These are phyloP conservation scores for Hydroisotoma schaefferi DNA, from an alignment of 2,888 invertebrate genomes.

Conservation along the genomic window DNA sequence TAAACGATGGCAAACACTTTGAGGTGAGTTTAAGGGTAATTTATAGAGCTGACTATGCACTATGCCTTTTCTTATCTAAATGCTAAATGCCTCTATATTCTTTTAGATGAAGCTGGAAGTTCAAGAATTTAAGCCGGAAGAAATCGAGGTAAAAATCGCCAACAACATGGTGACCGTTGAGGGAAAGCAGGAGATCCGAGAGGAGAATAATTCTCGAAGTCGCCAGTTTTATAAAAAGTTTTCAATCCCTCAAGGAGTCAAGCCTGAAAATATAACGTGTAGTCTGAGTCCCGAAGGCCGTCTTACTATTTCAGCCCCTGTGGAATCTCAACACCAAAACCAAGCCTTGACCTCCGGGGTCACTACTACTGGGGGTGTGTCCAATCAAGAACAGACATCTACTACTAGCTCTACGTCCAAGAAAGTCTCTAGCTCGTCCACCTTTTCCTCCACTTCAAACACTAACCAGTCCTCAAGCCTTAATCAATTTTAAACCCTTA, in stretches of 20 bases:
- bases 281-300: not conserved
- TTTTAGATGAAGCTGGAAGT: slow-evolving; percentile 6
- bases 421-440: slow-evolving; percentile 9
- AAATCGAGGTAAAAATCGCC: slow-evolving; percentile 1
- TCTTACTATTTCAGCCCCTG: slow-evolving; percentile 3
- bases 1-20: slow-evolving; percentile 5
- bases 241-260: not conserved
- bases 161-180: slow-evolving; percentile 3
- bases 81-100: not conserved
- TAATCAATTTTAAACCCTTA: too few relatives aligned
- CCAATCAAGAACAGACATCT: not conserved
- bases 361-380: not conserved
- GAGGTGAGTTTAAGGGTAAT: not conserved
- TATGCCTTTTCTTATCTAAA: slow-evolving; percentile 1
- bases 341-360: not conserved
- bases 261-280: slow-evolving; percentile 1
- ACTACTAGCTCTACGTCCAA: not conserved
- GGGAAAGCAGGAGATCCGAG: slow-evolving; percentile 4
- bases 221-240: slow-evolving; percentile 1
- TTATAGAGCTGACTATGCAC: not conserved
- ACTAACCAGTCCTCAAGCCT: not conserved
- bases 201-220: slow-evolving; percentile 6
- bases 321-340: not conserved
- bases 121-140: slow-evolving; percentile 1
- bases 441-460: slow-evolving; percentile 6